These are phyloP conservation scores for Hydriomena furcata DNA, from an alignment of 2,888 invertebrate genomes.

Conservation along the genomic window DNA sequence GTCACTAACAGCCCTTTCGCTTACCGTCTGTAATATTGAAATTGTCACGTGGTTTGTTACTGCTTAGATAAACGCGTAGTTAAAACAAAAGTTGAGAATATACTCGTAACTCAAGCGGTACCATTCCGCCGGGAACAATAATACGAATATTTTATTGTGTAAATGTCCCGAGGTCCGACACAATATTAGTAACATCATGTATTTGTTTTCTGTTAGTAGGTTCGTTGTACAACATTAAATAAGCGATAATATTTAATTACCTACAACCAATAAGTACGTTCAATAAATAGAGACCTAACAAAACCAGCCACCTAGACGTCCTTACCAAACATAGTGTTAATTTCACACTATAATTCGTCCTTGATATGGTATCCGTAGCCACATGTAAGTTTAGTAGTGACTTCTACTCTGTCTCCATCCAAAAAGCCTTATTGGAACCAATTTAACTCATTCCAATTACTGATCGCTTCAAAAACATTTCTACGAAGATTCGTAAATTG, in stretches of 20 bases:
- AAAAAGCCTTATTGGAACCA: not conserved
- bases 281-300: no score
- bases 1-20: no score
- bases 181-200: not conserved
- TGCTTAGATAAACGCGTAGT: not conserved
- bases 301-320: no score
- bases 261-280: no score
- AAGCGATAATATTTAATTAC: no score
- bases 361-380: no score
- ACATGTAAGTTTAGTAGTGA: not conserved
- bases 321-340: no score
- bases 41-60: no score
- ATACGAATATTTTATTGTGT: conserved; percentile 6
- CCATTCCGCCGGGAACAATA: conserved; percentile 1
- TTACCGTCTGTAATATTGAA: no score
- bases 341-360: no score
- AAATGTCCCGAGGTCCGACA: not conserved
- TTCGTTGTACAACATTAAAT: not conserved
- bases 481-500: conserved; percentile 17
- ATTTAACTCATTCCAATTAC: conserved; percentile 17
- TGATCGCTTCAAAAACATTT: conserved; percentile 11
- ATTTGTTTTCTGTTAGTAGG: not conserved
- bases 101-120: conserved; percentile 2
- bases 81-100: not conserved
- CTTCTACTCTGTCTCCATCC: not conserved